Evolutionary conservation across 2,113 vertebrate genomes (phyloP), one percentile per base, ranked within the genome.

Genomic region (Chaetops frenatus): DNA sequence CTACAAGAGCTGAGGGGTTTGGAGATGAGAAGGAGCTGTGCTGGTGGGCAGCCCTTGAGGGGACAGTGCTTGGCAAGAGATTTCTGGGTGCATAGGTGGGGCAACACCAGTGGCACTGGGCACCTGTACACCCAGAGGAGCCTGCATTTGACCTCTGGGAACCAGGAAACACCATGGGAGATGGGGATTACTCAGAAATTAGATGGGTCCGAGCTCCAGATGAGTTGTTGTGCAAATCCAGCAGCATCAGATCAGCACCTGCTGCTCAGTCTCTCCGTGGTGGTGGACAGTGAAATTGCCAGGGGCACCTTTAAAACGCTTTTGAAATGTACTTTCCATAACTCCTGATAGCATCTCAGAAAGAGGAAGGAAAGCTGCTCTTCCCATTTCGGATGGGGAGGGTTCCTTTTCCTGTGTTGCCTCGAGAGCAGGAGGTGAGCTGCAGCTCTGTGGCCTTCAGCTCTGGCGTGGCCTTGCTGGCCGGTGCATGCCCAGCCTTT

Each of bases 321-420:
- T 95, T 87, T 79, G 78, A 85, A 91, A 88, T 88, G 66, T 77
- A 65, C 66, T 82, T 96, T 96, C 93, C 94, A 88, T 93, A 71
- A 70, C 54, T 95, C 85, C 92, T 95, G 95, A 95, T 95, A 97
- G 74, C 95, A 96, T 95, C 96, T 94, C 81, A 83, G 67, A 93
- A 97, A 95, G 95, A 94, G 89, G 94, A 97, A 96, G 95, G 95
- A 95, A 96, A 93, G 79, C 67, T 89, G 66, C 87, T 95, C 94
- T 95, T 97, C 91, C 94, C 91, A 94, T 92, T 94, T 92, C 56
- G 0, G 58, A 87, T 2, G 47, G 90, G 94, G 81, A 91, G 91
- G 91, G 93, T 89, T 96, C 87, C 89, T 91, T 95, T 95, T 97
- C 94, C 96, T 94, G 94, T 95, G 87, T 56, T 93, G 77, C 58